These are phyloP conservation scores for Chascanopsetta lugubris DNA, from an alignment of 2,113 vertebrate genomes.

Conservation along the genomic window DNA sequence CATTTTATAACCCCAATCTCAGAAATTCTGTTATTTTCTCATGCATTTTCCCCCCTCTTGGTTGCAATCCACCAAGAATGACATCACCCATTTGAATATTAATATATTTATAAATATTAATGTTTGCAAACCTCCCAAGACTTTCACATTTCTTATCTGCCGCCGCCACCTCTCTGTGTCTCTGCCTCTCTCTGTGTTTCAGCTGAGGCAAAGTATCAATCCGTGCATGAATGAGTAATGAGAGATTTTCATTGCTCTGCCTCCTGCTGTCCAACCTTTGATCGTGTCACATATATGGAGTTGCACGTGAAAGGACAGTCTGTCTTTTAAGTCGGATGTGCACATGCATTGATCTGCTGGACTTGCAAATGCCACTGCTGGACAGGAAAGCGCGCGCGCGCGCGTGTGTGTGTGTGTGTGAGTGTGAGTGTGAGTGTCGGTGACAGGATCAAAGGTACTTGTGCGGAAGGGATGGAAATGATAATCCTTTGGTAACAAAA, in stretches of 20 bases:
- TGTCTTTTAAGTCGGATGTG: slow-evolving; percentile 1
- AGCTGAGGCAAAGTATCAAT: slow-evolving; percentile 43
- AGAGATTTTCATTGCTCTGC: slow-evolving; percentile 44
- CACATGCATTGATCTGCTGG: slow-evolving; percentile 18
- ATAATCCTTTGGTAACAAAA: slow-evolving; percentile 65
- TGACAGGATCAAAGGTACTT: slow-evolving; percentile 54
- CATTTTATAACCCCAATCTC: no score
- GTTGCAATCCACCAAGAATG: not conserved
- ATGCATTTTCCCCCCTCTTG: not conserved
- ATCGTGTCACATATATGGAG: slow-evolving; percentile 14
- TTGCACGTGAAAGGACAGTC: not conserved
- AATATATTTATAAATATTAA: slow-evolving; percentile 21
- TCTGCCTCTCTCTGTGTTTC: slow-evolving; percentile 19
- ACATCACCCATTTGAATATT: slow-evolving; percentile 23
- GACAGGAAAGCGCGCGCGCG: slow-evolving; percentile 2
- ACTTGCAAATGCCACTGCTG: not conserved
- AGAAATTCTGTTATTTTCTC: no score
- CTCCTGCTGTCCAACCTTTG: slow-evolving; percentile 40
- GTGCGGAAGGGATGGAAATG: slow-evolving; percentile 30
- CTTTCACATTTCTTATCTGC: slow-evolving; percentile 4
- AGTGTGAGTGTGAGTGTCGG: not conserved
- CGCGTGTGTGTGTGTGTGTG: slow-evolving; percentile 3
- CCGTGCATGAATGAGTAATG: slow-evolving; percentile 55
- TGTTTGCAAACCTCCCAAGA: slow-evolving; percentile 27
- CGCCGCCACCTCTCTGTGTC: not conserved